Evolutionary conservation across 2,888 invertebrate species (phyloP), one percentile per base, ranked within the genome.

Genomic region (Dorcus hopei): DNA sequence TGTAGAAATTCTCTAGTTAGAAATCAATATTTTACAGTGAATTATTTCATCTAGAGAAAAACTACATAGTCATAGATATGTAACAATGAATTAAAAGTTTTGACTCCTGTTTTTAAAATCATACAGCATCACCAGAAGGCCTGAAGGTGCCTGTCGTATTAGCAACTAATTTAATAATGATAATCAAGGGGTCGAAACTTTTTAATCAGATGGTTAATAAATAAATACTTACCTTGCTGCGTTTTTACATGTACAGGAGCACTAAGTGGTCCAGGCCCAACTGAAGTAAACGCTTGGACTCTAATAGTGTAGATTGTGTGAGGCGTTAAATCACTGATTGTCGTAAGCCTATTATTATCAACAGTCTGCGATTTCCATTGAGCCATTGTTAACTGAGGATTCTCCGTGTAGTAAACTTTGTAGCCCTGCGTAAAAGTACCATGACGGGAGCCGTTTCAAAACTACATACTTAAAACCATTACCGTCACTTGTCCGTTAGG

Each of bases 401-500:
- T 91, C 65, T 90, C 91, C 4, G 97, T 96, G 81, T 95, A 98
- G 81, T 93, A 97, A 63, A 98, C 94, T 82, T 96, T 96, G 83
- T 97, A 97, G 67, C 95, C 95, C 97, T 97, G 81, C 9, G 73
- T 77, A 72, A 68, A 54, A 63, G 26, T 19, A 43, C 26, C 39
- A 42, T 23, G 14, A 8, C 9, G 33, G 7, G 38, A 41, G 33
- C 33, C 41, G 11, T 54, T 33, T 16, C 49, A 11, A 53, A 42
- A 16, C n/a, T 9, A 14, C n/a, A 14, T 14, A 53, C 19, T 19
- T 45, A 23, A 11, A 40, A 42, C 40, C 3, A 4, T 86, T 81
- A 96, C 97, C 82, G 93, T 94, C 68, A 99, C 94, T 86, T 94
- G 93, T 69, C 98, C 98, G 77, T 97, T 97, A 49, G 97, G 95